Evolutionary conservation across 2,797 vertebrate species (phyloP).

Genomic region (Syngnathus acus): DNA sequence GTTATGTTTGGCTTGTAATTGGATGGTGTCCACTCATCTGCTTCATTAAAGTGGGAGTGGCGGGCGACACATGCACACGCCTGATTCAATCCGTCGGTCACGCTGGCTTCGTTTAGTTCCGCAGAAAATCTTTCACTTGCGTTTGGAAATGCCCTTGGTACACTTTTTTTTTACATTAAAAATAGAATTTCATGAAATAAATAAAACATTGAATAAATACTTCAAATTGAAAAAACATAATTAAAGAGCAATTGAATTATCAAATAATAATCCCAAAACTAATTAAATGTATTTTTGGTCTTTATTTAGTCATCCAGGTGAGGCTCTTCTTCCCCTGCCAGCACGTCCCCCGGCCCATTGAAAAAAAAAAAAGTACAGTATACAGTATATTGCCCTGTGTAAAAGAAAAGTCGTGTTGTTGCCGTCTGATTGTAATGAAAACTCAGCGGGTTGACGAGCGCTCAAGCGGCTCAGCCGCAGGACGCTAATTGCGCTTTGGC

Average conservation of each 20-base stretch:
- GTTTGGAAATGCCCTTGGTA: too few relatives aligned
- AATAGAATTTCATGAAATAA: neutral
- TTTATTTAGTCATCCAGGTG: too few relatives aligned
- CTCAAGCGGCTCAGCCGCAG: conserved; percentile 39
- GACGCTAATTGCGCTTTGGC: conserved; percentile 77
- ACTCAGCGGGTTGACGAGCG: conserved; percentile 43
- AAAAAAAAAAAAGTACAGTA: too few relatives aligned
- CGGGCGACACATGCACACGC: conserved; percentile 60
- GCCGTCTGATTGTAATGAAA: conserved; percentile 55
- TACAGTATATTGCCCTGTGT: neutral
- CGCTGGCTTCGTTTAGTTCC: conserved; percentile 25
- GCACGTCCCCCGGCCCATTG: too few relatives aligned
- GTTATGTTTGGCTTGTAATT: conserved; percentile 47
- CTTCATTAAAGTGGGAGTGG: conserved; percentile 68
- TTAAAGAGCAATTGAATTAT: neutral
- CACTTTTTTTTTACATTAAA: too few relatives aligned
- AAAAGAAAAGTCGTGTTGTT: neutral
- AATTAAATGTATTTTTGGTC: too few relatives aligned
- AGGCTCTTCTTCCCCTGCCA: too few relatives aligned
- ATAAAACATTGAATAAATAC: neutral
- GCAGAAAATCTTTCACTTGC: neutral
- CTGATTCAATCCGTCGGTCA: conserved; percentile 58
- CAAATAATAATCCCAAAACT: neutral
- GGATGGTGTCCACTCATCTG: conserved; percentile 65
- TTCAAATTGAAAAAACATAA: neutral